These are phyloP conservation scores for Heliothis peltigera DNA, from an alignment of 2,888 invertebrate species.

Conservation along the genomic window DNA sequence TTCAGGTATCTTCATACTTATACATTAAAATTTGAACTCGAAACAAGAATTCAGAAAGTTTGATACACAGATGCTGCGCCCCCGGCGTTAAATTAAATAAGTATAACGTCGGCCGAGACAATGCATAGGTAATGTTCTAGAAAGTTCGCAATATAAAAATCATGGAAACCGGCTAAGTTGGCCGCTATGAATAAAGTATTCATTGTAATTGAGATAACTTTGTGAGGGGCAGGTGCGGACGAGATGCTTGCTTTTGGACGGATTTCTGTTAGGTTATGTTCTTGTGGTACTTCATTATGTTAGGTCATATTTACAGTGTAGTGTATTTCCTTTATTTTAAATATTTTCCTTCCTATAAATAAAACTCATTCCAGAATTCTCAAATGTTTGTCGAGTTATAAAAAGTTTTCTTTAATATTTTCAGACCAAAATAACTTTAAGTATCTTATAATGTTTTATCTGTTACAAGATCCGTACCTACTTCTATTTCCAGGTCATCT, in stretches of 20 bases:
- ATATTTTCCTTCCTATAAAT: too few relatives aligned
- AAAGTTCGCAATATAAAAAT: constrained; percentile 87
- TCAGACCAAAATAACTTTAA: too few relatives aligned
- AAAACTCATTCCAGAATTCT: too few relatives aligned
- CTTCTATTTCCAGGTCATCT: too few relatives aligned
- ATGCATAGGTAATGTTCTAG: constrained; percentile 84
- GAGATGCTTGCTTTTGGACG: constrained; percentile 35
- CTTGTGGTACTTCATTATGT: not conserved
- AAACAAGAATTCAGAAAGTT: constrained; percentile 55
- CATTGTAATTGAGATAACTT: constrained; percentile 76
- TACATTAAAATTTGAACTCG: constrained; percentile 58
- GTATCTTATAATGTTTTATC: too few relatives aligned
- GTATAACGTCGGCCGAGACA: constrained; percentile 74
- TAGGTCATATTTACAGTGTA: too few relatives aligned
- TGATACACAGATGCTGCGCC: constrained; percentile 55
- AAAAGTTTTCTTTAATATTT: too few relatives aligned
- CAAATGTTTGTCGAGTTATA: too few relatives aligned
- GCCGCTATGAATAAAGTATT: constrained; percentile 83
- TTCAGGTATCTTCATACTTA: constrained; percentile 55
- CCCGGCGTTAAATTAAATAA: constrained; percentile 80
- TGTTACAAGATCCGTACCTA: too few relatives aligned
- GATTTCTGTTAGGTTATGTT: constrained; percentile 6
- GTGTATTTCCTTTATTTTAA: too few relatives aligned
- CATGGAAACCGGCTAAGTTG: constrained; percentile 82
- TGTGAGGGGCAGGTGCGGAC: constrained; percentile 77